Evolutionary conservation across 2,797 vertebrate species (phyloP).

Genomic region (Poecilia velifera): DNA sequence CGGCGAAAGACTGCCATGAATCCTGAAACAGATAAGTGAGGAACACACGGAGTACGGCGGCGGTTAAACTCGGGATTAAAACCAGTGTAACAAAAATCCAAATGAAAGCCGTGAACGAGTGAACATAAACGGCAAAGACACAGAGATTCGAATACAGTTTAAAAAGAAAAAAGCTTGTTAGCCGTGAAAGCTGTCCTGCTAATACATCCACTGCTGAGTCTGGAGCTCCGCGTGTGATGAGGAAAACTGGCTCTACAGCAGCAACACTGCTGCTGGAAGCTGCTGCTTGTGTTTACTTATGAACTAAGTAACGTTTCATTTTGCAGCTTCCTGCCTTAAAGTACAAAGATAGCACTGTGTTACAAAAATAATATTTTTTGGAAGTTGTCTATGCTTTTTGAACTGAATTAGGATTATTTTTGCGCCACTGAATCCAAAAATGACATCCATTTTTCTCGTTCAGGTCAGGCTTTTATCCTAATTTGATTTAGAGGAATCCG

Average conservation of each 20-base stretch:
- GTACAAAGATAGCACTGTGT: not conserved
- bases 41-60: not conserved
- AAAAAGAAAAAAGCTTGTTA: slow-evolving; percentile 5
- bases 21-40: slow-evolving; percentile 11
- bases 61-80: slow-evolving; percentile 4
- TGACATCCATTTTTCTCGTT: too few relatives aligned
- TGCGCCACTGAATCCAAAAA: too few relatives aligned
- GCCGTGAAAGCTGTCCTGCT: slow-evolving; percentile 23
- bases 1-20: slow-evolving; percentile 36
- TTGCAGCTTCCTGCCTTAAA: not conserved
- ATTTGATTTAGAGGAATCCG: too few relatives aligned
- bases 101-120: slow-evolving; percentile 23
- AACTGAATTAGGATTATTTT: too few relatives aligned
- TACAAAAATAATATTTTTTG: too few relatives aligned
- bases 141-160: slow-evolving; percentile 18
- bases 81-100: slow-evolving; percentile 11
- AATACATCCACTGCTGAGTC: slow-evolving; percentile 8
- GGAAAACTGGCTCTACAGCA: not conserved
- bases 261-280: not conserved
- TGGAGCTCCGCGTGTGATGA: not conserved
- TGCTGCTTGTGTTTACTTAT: not conserved
- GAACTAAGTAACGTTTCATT: not conserved
- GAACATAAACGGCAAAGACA: slow-evolving; percentile 1
- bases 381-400: not conserved
- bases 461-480: too few relatives aligned